Evolutionary conservation across 2,113 vertebrate species (phyloP).

Genomic region (Tetrao urogallus): DNA sequence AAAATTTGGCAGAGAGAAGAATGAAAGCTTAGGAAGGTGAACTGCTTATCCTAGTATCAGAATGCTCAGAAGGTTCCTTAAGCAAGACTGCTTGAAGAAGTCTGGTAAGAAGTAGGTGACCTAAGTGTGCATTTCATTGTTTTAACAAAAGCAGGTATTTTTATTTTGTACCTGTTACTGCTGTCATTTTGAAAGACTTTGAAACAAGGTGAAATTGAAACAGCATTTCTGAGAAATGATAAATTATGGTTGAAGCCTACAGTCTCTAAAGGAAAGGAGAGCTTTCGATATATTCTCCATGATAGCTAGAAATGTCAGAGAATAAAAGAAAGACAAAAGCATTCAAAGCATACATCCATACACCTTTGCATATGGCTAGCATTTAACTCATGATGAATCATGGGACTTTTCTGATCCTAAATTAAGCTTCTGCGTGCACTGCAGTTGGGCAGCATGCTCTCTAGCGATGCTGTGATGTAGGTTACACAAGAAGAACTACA

Average conservation of each 20-base stretch:
- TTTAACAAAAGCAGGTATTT: background rate
- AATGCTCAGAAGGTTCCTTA: fast-evolving
- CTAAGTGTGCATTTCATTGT: background rate
- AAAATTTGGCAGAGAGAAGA: background rate
- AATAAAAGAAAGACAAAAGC: background rate
- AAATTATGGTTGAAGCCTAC: background rate
- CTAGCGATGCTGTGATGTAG: background rate
- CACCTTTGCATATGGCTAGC: background rate
- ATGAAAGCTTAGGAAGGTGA: background rate
- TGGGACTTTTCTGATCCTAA: background rate
- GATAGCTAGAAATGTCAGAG: background rate
- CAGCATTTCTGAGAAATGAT: background rate
- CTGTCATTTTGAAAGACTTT: background rate
- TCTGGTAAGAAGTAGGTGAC: background rate
- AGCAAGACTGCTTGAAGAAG: background rate
- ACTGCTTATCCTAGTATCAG: background rate
- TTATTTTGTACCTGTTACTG: background rate
- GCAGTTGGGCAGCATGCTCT: background rate
- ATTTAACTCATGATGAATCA: background rate
- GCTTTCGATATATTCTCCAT: background rate
- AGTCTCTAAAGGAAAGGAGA: background rate
- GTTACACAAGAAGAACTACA: background rate
- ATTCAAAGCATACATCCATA: background rate
- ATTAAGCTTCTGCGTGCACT: background rate
- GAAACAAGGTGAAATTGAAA: conserved; percentile 7